Base-by-base conservation (phyloP, 92 coral and sea anemone species). In the Phenganax marumi region DNA sequence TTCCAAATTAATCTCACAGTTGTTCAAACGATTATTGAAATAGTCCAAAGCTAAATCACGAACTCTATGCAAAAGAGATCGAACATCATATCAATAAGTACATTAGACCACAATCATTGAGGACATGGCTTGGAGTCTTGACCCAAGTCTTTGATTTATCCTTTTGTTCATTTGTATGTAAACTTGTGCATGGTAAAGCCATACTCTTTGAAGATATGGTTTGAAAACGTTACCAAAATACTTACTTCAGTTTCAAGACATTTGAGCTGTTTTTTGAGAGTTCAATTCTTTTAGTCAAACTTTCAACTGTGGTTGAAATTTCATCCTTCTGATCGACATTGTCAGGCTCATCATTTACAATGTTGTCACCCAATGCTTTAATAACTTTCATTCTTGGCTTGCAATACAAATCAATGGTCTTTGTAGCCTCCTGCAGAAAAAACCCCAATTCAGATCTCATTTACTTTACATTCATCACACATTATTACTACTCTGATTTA, bases 11-110 rank as follows among this genome's bases (percentile, higher is more conserved):
- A 60, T 69, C 79, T 86, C 93, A 8, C 87, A 80, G 69, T 84
- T 70, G 60, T 88, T 84, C 80, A 92, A 82, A 73, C 93, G 81
- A 12, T 84, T 80, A 12, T 76, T 70, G 68, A 90, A 92, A 85
- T 85, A 88, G 10, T 85, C 89, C 53, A 78, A 43, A 0, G 83
- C 73, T 22, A 63, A 61, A 47, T 78, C 83, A 61, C 69, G 68
- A 2, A 76, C 81, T 24, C 81, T 76, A 57, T 18, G 56, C 17
- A 50, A 70, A 43, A 48, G 6, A 73, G 23, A 48, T 48, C 33
- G 19, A 49, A n/a, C 39, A 25, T 33, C 12, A 12, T 10, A 6
- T 21, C 1, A 11, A 56, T 14, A 14, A 56, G 63, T 14, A n/a
- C 8, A 23, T 19, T 19, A 16, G 6, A 62, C 10, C 39, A 23